A percentile compares a stretch with the other conserved stretches of the same genome.
Evolutionary conservation across 2,113 vertebrate species (phyloP).

Genomic region (Emberiza fucata): DNA sequence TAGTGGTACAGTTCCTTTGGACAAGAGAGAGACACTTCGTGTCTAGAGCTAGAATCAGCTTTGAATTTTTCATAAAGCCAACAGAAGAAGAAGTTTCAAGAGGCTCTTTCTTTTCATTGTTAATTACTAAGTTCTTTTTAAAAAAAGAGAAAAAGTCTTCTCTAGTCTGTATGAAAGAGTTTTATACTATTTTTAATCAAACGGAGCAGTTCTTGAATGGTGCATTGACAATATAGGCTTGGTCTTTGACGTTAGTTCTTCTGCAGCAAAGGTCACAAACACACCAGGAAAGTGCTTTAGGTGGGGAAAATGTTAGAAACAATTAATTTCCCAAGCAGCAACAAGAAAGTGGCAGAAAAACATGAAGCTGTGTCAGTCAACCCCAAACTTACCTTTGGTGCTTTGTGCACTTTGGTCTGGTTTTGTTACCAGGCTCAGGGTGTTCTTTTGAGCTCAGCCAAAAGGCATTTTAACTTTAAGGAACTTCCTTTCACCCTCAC

Average conservation of each 20-base stretch:
- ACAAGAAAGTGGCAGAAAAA: not conserved
- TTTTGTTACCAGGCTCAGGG: not conserved
- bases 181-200: slow-evolving; percentile 18
- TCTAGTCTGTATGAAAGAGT: not conserved
- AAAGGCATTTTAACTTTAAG: not conserved
- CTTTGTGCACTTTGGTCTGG: not conserved
- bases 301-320: not conserved
- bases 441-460: not conserved
- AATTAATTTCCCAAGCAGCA: not conserved
- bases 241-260: not conserved
- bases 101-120: slow-evolving; percentile 45
- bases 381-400: not conserved
- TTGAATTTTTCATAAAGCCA: slow-evolving; percentile 44
- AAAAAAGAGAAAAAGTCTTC: not conserved
- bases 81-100: slow-evolving; percentile 27
- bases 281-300: not conserved
- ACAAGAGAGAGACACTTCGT: slow-evolving; percentile 8
- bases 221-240: not conserved
- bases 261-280: not conserved
- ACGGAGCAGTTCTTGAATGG: slow-evolving; percentile 6
- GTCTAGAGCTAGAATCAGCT: slow-evolving; percentile 31
- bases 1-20: not conserved
- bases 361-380: not conserved
- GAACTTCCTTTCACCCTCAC: not conserved
- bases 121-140: not conserved